These are phyloP conservation scores for Lagocephalus sceleratus DNA, from an alignment of 2,797 vertebrate species.

Conservation along the genomic window DNA sequence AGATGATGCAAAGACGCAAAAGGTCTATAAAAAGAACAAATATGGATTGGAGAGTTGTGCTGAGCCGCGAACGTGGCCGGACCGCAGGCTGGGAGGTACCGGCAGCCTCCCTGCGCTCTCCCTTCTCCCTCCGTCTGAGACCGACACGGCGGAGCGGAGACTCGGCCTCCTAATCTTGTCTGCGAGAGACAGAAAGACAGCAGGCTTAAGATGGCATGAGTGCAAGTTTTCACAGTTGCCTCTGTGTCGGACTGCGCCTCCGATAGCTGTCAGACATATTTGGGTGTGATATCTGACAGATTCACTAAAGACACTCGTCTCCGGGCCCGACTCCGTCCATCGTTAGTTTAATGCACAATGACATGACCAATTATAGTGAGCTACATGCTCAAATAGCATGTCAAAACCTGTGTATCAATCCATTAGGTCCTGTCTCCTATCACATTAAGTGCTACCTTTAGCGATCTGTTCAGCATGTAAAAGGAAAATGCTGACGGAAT, in stretches of 20 bases:
- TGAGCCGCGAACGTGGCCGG: too few species aligned
- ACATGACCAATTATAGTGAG: slow-evolving; percentile 91
- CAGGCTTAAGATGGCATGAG: slow-evolving; percentile 48
- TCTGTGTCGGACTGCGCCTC: slow-evolving; percentile 71
- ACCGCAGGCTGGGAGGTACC: too few species aligned
- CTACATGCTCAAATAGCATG: slow-evolving; percentile 92
- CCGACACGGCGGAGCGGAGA: too few species aligned
- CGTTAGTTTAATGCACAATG: slow-evolving; percentile 93
- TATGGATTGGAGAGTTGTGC: too few species aligned
- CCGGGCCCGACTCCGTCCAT: slow-evolving; percentile 86
- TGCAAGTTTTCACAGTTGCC: slow-evolving; percentile 53
- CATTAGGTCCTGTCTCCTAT: slow-evolving; percentile 83
- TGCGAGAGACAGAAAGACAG: background rate
- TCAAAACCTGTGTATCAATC: slow-evolving; percentile 94
- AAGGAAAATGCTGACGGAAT: slow-evolving; percentile 77
- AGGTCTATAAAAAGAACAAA: too few species aligned
- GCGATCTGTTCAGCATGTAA: slow-evolving; percentile 73
- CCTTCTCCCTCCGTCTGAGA: too few species aligned
- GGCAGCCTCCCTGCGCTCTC: too few species aligned
- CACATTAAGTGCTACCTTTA: slow-evolving; percentile 86
- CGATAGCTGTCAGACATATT: slow-evolving; percentile 83
- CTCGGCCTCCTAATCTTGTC: too few species aligned
- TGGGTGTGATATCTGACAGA: slow-evolving; percentile 86
- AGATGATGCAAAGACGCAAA: too few species aligned
- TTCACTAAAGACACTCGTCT: slow-evolving; percentile 89